Base-by-base conservation (phyloP, 2,113 vertebrate species). In the Acanthochromis polyacanthus region DNA sequence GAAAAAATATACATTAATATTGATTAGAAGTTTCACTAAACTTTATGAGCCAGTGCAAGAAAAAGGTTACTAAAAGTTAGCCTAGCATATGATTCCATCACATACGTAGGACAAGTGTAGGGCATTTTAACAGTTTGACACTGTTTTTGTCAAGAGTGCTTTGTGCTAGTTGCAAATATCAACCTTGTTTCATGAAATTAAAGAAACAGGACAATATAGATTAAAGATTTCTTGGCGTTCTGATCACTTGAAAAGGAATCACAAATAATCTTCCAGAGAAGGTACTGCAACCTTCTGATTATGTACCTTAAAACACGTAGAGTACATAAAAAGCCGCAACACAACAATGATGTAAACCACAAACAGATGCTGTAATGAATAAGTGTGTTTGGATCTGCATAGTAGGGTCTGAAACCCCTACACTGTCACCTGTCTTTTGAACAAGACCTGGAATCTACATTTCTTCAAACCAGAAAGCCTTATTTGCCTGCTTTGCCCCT, bases 311-410 rank as follows among this genome's bases (percentile, higher is more conserved):
- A 80, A 87, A 78, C 46, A 66, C 1, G 14, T 65, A 25, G 1
- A 63, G 30, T 76, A 75, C 72, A 78, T 61, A 76, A 61, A 65
- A 50, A 60, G 22, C 55, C 65, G 86, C 70, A 60, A 73, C 2
- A 66, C 48, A 65, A 70, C 28, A 66, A 65, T 19, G 74, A 36
- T 60, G 48, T 70, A 40, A 71, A 76, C 30, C 63, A 59, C 38
- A 77, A 85, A 87, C 62, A 74, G 75, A 76, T 74, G 45, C 25
- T 58, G 53, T 40, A 25, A 64, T 75, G 36, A 74, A 66, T 43
- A 58, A 79, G 57, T 53, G 51, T 36, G 30, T 45, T 58, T 80
- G 17, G 59, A 80, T 82, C 63, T 83, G 68, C 65, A 81, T 80
- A 76, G 72, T 5, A 75, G 50, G 20, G n/a, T 45, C 53, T 20